phyloP scores from a whole-genome alignment of 2,113 vertebrate genomes.

The Felis catus region F.catus_Fca126_mat1.0 CM031415.1:109011501-109012000 shows the following conservation, averaged over 20 bases:
- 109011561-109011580: neutral
- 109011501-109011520: neutral
- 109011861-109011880: neutral
- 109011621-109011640: neutral
- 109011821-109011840: constrained; percentile 3
- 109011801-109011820: constrained; percentile 9
- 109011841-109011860: neutral
- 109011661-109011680: neutral
- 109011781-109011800: constrained; percentile 45
- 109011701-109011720: neutral
- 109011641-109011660: neutral
- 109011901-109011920: too few relatives aligned
- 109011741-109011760: neutral
- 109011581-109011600: neutral
- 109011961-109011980: too few relatives aligned
- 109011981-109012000: too few relatives aligned
- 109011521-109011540: neutral
- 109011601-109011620: neutral
- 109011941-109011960: too few relatives aligned
- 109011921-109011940: too few relatives aligned
- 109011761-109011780: neutral
- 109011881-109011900: neutral
- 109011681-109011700: neutral
- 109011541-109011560: neutral
- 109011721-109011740: neutral